These are phyloP conservation scores for Agonopterix heracliana DNA, from an alignment of 2,888 invertebrate genomes.

Conservation along the genomic window DNA sequence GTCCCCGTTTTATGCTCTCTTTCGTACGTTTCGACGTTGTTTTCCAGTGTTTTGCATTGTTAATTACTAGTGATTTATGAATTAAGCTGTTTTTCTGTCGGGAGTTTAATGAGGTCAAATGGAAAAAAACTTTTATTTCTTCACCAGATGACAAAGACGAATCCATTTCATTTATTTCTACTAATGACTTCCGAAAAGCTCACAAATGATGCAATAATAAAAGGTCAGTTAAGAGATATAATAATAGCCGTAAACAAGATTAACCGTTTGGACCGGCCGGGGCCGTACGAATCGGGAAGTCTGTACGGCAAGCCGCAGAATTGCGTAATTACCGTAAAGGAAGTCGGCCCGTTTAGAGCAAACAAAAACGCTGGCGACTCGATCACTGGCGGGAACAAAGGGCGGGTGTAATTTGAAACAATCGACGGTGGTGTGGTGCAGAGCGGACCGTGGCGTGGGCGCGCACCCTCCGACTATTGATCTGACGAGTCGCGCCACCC, in stretches of 20 bases:
- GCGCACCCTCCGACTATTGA: conserved; percentile 71
- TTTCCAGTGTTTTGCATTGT: conserved; percentile 16
- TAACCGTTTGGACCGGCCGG: conserved; percentile 28
- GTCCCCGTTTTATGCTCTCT: conserved; percentile 17
- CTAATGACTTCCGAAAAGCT: too few relatives aligned
- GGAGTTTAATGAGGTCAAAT: too few relatives aligned
- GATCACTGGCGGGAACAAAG: conserved; percentile 73
- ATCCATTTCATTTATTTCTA: too few relatives aligned
- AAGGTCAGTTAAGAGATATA: conserved; percentile 12
- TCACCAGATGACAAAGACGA: too few relatives aligned
- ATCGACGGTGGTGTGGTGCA: conserved; percentile 45
- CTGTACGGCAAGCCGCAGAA: conserved; percentile 54
- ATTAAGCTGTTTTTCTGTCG: neutral
- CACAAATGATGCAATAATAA: neutral
- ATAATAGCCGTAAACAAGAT: conserved; percentile 36
- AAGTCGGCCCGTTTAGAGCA: conserved; percentile 65
- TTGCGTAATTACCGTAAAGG: conserved; percentile 72
- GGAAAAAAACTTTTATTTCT: too few relatives aligned
- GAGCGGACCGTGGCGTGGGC: conserved; percentile 39
- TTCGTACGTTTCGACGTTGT: conserved; percentile 18
- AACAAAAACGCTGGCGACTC: conserved; percentile 70
- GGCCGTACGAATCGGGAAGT: conserved; percentile 43
- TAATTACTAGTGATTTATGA: conserved; percentile 14
- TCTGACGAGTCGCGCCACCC: conserved; percentile 58
- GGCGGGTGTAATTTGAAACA: conserved; percentile 73